phyloP scores from a whole-genome alignment of 1,140 invertebrate genomes.

The Araneus ventricosus region DNA sequence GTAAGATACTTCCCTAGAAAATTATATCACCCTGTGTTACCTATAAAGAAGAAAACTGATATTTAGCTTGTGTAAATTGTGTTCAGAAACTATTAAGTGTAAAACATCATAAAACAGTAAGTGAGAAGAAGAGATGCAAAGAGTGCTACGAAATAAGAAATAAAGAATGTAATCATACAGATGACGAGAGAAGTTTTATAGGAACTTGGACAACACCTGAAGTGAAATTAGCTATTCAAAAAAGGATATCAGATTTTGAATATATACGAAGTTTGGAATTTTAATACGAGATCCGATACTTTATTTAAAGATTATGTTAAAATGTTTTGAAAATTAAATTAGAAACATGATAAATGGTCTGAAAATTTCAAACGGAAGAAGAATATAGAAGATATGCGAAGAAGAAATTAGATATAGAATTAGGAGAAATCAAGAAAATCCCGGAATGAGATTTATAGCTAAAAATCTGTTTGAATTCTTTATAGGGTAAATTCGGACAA shows the following conservation, averaged over 20 bases:
- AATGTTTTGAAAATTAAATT: constrained; percentile 62
- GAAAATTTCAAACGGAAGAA: constrained; percentile 37
- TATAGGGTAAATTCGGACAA: constrained; percentile 55
- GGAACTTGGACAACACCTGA: constrained; percentile 10
- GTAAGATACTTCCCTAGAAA: constrained; percentile 14
- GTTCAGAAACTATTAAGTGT: constrained; percentile 9
- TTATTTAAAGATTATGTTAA: constrained; percentile 61
- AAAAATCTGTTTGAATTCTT: constrained; percentile 40
- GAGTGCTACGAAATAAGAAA: constrained; percentile 29
- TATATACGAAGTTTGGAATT: constrained; percentile 54
- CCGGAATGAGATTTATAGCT: constrained; percentile 40
- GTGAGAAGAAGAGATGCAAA: constrained; percentile 1
- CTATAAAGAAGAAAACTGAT: constrained; percentile 48
- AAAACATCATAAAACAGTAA: not conserved
- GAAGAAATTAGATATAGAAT: constrained; percentile 29
- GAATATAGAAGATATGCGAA: constrained; percentile 4
- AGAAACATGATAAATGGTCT: constrained; percentile 57
- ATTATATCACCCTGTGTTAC: constrained; percentile 34
- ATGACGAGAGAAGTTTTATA: constrained; percentile 46
- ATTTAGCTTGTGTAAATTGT: constrained; percentile 23
- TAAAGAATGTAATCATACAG: constrained; percentile 21
- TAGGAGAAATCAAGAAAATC: constrained; percentile 23
- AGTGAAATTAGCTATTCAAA: constrained; percentile 33
- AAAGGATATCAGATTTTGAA: constrained; percentile 29
- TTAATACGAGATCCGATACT: not conserved